Percentiles rank a stretch among this genome's conserved stretches.
phyloP scores from a whole-genome alignment of 2,113 vertebrate species.

The Morone saxatilis region DNA sequence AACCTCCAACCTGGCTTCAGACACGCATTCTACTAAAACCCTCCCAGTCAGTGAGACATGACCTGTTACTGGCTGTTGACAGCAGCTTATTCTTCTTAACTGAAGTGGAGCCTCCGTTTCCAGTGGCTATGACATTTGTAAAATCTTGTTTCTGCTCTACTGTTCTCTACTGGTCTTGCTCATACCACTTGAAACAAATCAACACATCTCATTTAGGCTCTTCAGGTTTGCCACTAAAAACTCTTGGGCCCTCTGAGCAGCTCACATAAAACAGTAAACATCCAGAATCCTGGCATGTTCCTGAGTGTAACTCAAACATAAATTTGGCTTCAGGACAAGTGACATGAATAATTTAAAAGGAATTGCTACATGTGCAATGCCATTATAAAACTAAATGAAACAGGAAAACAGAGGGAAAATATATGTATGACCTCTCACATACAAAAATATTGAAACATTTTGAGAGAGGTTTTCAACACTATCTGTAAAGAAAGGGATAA shows the following conservation, averaged over 20 bases:
- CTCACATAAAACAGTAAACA: constrained; percentile 21
- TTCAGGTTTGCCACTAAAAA: not conserved
- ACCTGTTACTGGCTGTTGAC: constrained; percentile 7
- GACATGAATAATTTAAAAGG: constrained; percentile 13
- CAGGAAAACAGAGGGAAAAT: not conserved
- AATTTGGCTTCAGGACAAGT: constrained; percentile 27
- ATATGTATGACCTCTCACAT: not conserved
- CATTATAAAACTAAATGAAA: constrained; percentile 2
- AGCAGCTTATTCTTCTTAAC: constrained; percentile 5
- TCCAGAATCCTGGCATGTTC: constrained; percentile 4
- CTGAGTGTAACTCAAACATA: not conserved
- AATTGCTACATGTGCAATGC: not conserved
- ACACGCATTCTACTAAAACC: constrained; percentile 10
- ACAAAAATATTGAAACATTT: constrained; percentile 10
- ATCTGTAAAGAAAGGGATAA: not conserved
- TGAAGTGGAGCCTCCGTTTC: constrained; percentile 21
- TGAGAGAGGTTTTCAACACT: not conserved
- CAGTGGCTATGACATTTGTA: not conserved
- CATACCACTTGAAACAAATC: not conserved
- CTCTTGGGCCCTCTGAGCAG: not conserved
- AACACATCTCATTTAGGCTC: not conserved
- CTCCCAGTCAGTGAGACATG: constrained; percentile 5
- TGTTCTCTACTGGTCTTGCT: not conserved
- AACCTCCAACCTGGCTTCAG: not conserved
- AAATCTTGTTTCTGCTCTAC: not conserved